A percentile compares a stretch with the other conserved stretches of the same genome.
phyloP scores from a whole-genome alignment of 1,140 invertebrate species.

The Andricus grossulariae region DNA sequence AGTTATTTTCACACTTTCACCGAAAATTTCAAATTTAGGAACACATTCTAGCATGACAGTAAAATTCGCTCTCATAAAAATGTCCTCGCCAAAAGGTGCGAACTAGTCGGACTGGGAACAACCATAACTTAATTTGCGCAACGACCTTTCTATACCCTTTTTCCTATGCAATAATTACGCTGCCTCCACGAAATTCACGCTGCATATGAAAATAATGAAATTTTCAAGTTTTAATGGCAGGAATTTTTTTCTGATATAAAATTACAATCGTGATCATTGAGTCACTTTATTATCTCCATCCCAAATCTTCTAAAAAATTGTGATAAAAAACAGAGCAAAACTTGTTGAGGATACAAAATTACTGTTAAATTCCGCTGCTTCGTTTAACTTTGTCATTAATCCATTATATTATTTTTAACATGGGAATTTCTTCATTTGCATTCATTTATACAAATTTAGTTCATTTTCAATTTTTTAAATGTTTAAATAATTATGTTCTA shows the following conservation, averaged over 20 bases:
- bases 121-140: constrained; percentile 23
- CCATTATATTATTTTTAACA: too few relatives aligned
- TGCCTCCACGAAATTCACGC: background rate
- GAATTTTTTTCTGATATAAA: background rate
- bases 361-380: too few relatives aligned
- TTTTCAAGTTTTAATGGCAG: background rate
- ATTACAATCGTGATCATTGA: background rate
- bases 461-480: too few relatives aligned
- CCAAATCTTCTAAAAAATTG: too few relatives aligned
- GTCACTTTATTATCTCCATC: too few relatives aligned
- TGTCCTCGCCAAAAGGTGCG: constrained; percentile 14
- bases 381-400: too few relatives aligned
- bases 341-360: too few relatives aligned
- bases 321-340: too few relatives aligned
- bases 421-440: too few relatives aligned
- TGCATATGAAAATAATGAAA: background rate
- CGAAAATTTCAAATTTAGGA: constrained; percentile 7
- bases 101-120: background rate
- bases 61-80: constrained; percentile 30
- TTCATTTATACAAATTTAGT: too few relatives aligned
- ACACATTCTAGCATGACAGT: background rate
- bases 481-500: too few relatives aligned
- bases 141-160: background rate
- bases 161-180: background rate
- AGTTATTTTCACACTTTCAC: constrained; percentile 13